Evolutionary conservation across 2,888 invertebrate genomes (phyloP).

Genomic region (Apeira syringaria): DNA sequence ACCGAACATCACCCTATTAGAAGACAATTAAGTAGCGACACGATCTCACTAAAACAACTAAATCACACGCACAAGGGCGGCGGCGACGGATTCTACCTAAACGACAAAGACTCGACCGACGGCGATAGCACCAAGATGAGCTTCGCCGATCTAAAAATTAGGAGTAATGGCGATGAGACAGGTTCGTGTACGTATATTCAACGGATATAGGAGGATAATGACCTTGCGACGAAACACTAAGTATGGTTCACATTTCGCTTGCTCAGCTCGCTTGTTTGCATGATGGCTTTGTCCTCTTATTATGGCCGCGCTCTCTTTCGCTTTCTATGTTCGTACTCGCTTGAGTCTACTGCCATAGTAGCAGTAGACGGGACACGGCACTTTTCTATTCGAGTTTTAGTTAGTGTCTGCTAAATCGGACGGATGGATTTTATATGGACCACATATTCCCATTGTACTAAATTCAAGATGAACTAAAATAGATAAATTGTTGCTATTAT

Average conservation of each 20-base stretch:
- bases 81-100: slow-evolving; percentile 74
- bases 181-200: slow-evolving; percentile 48
- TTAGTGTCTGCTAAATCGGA: slow-evolving; percentile 19
- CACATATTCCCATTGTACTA: slow-evolving; percentile 72
- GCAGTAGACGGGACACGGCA: slow-evolving; percentile 29
- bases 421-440: slow-evolving; percentile 35
- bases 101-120: slow-evolving; percentile 82
- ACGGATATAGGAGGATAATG: slow-evolving; percentile 36
- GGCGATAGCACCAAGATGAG: slow-evolving; percentile 84
- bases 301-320: slow-evolving; percentile 29
- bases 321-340: slow-evolving; percentile 44
- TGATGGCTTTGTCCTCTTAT: slow-evolving; percentile 32
- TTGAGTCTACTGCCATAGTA: slow-evolving; percentile 34
- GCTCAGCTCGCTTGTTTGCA: slow-evolving; percentile 28
- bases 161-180: slow-evolving; percentile 76
- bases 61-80: slow-evolving; percentile 51
- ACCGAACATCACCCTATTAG: slow-evolving; percentile 40
- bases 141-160: slow-evolving; percentile 88
- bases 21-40: slow-evolving; percentile 25
- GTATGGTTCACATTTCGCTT: slow-evolving; percentile 29
- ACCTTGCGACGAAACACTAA: neutral
- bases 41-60: slow-evolving; percentile 5
- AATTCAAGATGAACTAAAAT: slow-evolving; percentile 41
- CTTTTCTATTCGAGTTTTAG: slow-evolving; percentile 7
- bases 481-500: no score